Evolutionary conservation across 92 coral and sea anemone genomes (phyloP), one percentile per base, ranked within the genome.

Genomic region (Paramuricea clavata): DNA sequence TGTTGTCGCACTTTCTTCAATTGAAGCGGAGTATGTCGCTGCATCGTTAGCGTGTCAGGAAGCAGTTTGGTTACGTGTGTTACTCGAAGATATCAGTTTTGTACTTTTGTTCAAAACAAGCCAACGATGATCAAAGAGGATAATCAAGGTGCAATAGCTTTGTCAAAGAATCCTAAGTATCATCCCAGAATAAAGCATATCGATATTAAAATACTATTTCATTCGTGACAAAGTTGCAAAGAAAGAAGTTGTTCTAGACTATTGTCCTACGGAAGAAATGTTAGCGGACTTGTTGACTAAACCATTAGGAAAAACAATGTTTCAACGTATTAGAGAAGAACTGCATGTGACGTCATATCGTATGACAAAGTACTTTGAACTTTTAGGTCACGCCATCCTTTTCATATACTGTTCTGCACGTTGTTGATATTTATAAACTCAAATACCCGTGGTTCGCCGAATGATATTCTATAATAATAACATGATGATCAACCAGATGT

Each of bases 1-100:
- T 21, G 72, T 56, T 28, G 84, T 79, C 42, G 72, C 84, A n/a
- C 36, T 56, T 9, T 79, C 84, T 3, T 54, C 84, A 52, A 54
- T 68, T 54, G 84, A 79, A 21, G 84, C 72, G 1, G 72, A 79
- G 49, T 79, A 79, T 52, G 70, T 56, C 4, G 72, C 84, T 15
- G 59, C 59, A 34, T 54, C 75, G 19, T 35, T 36, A 12, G 84
- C 84, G 26, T 21, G 69, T 22, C 44, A 56, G 15, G 72, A 79
- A 54, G 39, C 50, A 25, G 3, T 79, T 8, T 79, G 72, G 69
- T n/a, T 79, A 43, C 39, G 84, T 11, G 34, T 19, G 15, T 32
- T 79, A 23, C 71, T 79, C 26, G 49, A 12, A 32, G 59, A 56
- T 52, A 26, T 79, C 8, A 28, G 49, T 16, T 30, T 79, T 34